These are phyloP conservation scores for Tupaia tana DNA, from an alignment of 2,113 vertebrate species.

Conservation along the genomic window DNA sequence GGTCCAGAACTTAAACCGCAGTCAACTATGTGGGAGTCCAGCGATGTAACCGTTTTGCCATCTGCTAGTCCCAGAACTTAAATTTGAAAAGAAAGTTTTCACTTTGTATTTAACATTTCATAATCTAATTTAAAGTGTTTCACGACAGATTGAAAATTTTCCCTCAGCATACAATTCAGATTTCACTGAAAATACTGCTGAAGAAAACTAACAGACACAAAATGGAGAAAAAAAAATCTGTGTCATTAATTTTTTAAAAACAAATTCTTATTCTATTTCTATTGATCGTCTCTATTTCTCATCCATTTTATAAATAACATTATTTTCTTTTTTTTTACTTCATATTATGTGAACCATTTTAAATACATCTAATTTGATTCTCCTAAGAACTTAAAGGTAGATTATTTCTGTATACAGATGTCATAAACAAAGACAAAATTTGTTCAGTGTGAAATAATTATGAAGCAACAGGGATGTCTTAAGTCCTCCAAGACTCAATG, in stretches of 20 bases:
- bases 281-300: neutral
- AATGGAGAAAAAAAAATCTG: neutral
- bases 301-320: conserved; percentile 28
- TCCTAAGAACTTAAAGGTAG: neutral
- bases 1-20: too few species aligned
- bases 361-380: neutral
- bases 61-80: neutral
- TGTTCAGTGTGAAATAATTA: neutral
- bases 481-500: neutral
- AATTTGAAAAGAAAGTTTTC: conserved; percentile 47
- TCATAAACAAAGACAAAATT: neutral
- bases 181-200: neutral
- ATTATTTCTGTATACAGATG: conserved; percentile 42
- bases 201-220: conserved; percentile 42
- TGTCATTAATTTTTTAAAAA: conserved; percentile 13
- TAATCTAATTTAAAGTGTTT: conserved; percentile 41
- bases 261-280: neutral
- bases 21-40: too few species aligned
- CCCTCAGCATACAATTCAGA: conserved; percentile 36
- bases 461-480: neutral
- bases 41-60: too few species aligned
- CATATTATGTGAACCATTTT: neutral
- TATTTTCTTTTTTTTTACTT: conserved; percentile 44
- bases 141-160: conserved; percentile 1
- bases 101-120: conserved; percentile 26